Conservation (phyloP, 2,888 invertebrate genomes). For the Prosopocoilus inquinatus region DNA sequence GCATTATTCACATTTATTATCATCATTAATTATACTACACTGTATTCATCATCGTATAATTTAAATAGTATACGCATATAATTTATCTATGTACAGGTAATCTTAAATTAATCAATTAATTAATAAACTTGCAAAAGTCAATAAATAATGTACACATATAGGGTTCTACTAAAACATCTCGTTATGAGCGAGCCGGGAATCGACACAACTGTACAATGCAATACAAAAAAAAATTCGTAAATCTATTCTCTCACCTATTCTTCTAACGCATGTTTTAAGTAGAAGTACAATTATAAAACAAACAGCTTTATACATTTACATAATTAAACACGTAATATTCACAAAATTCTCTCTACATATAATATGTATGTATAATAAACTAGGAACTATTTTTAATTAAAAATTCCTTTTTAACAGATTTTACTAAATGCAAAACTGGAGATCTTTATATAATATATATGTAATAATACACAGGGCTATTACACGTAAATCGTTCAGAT, state of each 20-base stretch:
- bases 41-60: slow-evolving; percentile 1
- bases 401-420: background rate
- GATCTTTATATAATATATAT: slow-evolving; percentile 22
- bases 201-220: background rate
- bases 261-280: background rate
- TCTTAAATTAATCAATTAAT: slow-evolving; percentile 5
- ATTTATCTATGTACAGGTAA: slow-evolving; percentile 12
- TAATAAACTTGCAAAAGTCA: slow-evolving; percentile 14
- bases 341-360: slow-evolving; percentile 8
- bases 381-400: slow-evolving; percentile 19
- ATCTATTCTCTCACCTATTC: background rate
- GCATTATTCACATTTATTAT: too few species aligned
- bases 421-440: slow-evolving; percentile 14
- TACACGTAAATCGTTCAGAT: too few species aligned
- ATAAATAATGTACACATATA: slow-evolving; percentile 21
- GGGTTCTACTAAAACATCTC: slow-evolving; percentile 3
- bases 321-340: slow-evolving; percentile 7
- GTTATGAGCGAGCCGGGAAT: background rate
- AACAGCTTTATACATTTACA: background rate
- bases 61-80: slow-evolving; percentile 16
- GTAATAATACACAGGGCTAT: background rate
- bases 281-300: background rate
- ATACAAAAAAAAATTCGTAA: background rate
- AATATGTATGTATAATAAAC: slow-evolving; percentile 13
- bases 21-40: too few species aligned